Evolutionary conservation across 2,888 invertebrate species (phyloP).

Genomic region (Parnassius apollo): DNA sequence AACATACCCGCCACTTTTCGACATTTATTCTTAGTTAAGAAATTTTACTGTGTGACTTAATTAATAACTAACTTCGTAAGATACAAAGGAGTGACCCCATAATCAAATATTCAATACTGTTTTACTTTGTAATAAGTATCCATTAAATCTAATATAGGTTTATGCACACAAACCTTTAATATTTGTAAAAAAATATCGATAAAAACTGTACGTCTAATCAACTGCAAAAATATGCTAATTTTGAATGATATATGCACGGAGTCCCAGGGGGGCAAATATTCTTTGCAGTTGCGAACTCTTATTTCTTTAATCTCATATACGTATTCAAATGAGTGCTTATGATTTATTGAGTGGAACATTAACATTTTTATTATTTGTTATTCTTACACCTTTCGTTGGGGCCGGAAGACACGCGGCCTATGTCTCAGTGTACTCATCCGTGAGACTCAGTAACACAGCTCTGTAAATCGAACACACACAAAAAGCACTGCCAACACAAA

Average conservation of each 20-base stretch:
- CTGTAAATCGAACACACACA: conserved; percentile 49
- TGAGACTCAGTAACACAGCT: conserved; percentile 66
- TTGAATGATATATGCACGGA: conserved; percentile 50
- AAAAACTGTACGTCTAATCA: conserved; percentile 35
- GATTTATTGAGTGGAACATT: conserved; percentile 83
- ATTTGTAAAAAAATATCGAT: conserved; percentile 23
- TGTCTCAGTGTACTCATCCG: conserved; percentile 77
- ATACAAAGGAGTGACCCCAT: background rate
- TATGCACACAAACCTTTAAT: conserved; percentile 10
- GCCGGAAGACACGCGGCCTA: conserved; percentile 79
- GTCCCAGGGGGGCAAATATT: conserved; percentile 44
- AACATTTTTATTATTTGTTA: conserved; percentile 83
- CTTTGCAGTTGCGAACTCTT: conserved; percentile 63
- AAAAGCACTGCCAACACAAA: conserved; percentile 63
- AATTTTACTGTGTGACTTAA: background rate
- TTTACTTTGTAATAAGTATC: background rate
- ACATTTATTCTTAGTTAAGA: background rate
- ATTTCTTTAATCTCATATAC: conserved; percentile 75
- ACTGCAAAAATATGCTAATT: conserved; percentile 60
- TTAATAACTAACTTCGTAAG: too few species aligned
- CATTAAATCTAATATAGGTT: background rate
- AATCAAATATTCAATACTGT: background rate
- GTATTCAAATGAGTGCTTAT: conserved; percentile 80
- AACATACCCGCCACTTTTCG: too few species aligned
- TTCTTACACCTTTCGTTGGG: conserved; percentile 77